Evolutionary conservation across 1,140 invertebrate genomes (phyloP), one percentile per base, ranked within the genome.

Genomic region (Trichonephila clavipes): DNA sequence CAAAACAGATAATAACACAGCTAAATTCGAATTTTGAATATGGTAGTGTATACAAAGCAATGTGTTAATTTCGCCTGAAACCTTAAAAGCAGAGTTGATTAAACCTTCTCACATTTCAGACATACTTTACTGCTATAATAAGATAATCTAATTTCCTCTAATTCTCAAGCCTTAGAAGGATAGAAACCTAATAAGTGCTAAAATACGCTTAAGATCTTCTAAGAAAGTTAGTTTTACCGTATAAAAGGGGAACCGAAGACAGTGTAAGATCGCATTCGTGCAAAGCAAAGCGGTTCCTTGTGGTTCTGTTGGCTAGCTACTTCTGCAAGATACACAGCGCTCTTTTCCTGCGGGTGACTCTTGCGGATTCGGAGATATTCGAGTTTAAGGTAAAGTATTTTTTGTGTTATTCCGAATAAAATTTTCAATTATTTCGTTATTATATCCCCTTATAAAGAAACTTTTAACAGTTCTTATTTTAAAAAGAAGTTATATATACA

Each of bases 231-330:
- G 8, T 12, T 44, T 24, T 1, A 18, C 28, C 34, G 61, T 90
- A 94, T 81, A 94, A 89, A 66, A 89, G 87, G 7, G 12, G 6
- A 44, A 14, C 34, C 21, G 51, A 14, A 1, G 62, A 14, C 34
- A 16, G 6, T 59, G 34, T 51, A 72, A 66, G 40, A 21, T 90
- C 81, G 93, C 93, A 89, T 94, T 85, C 93, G 88, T 89, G 93
- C 93, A 94, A 66, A 94, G 93, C 93, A 94, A 94, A 94, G 93
- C 93, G 81, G 93, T 94, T 90, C 93, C 81, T 94, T 28, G 92
- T 82, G 93, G 85, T 66, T n/a, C 93, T 94, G 93, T 94, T 94
- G 93, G 93, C 93, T 94, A 94, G 87, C 93, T 90, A 69, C 64
- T 90, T 94, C 72, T 94, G 88, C 93, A 72, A 34, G 87, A 83